phyloP scores from a whole-genome alignment of 2,888 invertebrate genomes.

The Exocentrus adspersus region DNA sequence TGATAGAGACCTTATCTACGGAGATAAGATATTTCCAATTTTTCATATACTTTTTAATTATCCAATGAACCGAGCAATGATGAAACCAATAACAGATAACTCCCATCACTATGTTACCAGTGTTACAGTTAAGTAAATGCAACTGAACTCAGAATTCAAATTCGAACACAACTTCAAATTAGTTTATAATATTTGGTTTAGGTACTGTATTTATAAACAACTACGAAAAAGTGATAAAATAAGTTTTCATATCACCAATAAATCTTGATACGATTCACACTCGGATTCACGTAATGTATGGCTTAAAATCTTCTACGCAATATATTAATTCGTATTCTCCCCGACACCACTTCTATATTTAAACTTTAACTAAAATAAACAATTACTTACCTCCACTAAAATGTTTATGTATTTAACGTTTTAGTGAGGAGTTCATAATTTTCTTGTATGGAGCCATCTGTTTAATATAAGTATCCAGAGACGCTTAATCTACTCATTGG shows the following conservation, averaged over 20 bases:
- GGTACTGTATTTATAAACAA: not conserved
- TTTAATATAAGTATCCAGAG: not conserved
- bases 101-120: too few species aligned
- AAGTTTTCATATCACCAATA: not conserved
- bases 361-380: conserved; percentile 12
- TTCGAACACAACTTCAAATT: too few species aligned
- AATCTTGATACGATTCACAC: not conserved
- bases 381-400: conserved; percentile 12
- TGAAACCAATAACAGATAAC: too few species aligned
- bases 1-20: too few species aligned
- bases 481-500: not conserved
- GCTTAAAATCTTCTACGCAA: not conserved
- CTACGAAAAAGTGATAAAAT: not conserved
- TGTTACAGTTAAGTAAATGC: too few species aligned
- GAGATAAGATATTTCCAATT: too few species aligned
- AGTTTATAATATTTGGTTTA: too few species aligned
- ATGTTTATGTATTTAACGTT: conserved; percentile 11
- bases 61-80: too few species aligned
- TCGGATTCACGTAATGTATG: too few species aligned
- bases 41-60: too few species aligned
- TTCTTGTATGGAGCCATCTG: conserved; percentile 12
- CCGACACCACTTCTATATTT: conserved; percentile 5
- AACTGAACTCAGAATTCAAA: too few species aligned
- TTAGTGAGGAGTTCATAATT: conserved; percentile 9
- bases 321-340: not conserved